phyloP scores from a whole-genome alignment of 2,888 invertebrate species.

The Scaptomyza flava region DNA sequence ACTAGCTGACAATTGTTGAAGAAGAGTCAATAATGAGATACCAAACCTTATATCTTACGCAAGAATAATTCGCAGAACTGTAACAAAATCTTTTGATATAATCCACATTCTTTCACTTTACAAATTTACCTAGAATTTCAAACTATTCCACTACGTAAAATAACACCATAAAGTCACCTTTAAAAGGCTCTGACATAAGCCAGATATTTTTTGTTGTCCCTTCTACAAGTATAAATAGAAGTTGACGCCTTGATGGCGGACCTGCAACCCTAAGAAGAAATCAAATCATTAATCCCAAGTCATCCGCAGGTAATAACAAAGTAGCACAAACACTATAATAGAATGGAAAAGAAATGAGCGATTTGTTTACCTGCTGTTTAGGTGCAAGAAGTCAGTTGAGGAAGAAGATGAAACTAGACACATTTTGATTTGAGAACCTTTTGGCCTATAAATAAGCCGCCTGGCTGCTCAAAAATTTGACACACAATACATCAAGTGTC shows the following conservation, averaged over 20 bases:
- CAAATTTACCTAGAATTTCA: slow-evolving; percentile 43
- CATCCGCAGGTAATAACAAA: slow-evolving; percentile 49
- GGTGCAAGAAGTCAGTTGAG: slow-evolving; percentile 63
- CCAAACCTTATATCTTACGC: not conserved
- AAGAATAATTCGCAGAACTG: no score
- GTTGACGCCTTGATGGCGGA: slow-evolving; percentile 42
- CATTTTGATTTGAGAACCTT: slow-evolving; percentile 27
- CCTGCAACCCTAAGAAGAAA: slow-evolving; percentile 31
- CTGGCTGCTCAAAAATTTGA: slow-evolving; percentile 47
- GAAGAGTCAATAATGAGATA: not conserved
- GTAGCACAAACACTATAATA: slow-evolving; percentile 25
- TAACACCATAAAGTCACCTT: slow-evolving; percentile 38
- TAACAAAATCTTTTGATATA: slow-evolving; percentile 31
- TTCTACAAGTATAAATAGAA: slow-evolving; percentile 36
- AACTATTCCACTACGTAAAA: slow-evolving; percentile 10
- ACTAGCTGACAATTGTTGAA: slow-evolving; percentile 4
- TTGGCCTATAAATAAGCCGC: slow-evolving; percentile 21
- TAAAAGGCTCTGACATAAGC: slow-evolving; percentile 24
- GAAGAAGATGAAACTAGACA: slow-evolving; percentile 25
- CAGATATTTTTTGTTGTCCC: slow-evolving; percentile 16
- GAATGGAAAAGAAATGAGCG: slow-evolving; percentile 16
- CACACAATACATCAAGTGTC: slow-evolving; percentile 63
- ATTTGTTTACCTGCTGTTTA: slow-evolving; percentile 47
- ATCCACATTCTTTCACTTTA: slow-evolving; percentile 36
- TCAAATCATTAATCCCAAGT: slow-evolving; percentile 58